phyloP scores from a whole-genome alignment of 2,113 vertebrate genomes.

The Riparia riparia region DNA sequence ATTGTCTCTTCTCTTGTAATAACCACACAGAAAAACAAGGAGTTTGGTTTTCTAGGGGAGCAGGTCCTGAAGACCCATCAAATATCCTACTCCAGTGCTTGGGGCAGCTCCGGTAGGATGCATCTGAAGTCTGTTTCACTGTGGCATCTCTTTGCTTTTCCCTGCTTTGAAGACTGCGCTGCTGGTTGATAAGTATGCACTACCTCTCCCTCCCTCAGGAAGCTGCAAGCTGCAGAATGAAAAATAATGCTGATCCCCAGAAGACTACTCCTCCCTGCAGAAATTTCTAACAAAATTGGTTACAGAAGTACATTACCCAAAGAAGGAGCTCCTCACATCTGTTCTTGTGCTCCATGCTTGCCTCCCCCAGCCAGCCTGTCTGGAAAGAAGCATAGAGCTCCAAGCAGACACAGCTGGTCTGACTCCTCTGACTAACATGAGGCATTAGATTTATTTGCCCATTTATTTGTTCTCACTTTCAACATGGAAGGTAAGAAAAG shows the following conservation, averaged over 20 bases:
- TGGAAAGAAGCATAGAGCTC: background rate
- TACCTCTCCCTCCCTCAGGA: background rate
- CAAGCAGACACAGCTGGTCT: background rate
- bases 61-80: background rate
- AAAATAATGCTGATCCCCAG: background rate
- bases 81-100: background rate
- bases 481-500: accelerated
- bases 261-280: background rate
- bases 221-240: background rate
- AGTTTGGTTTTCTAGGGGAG: background rate
- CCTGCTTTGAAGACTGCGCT: background rate
- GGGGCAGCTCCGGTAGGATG: background rate
- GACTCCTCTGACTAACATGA: background rate
- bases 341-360: background rate
- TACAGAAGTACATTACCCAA: background rate
- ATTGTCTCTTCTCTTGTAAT: background rate
- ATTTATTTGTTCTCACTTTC: background rate
- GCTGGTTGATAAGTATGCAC: background rate
- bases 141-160: background rate
- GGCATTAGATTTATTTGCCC: background rate
- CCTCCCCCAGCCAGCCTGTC: background rate
- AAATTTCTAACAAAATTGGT: background rate
- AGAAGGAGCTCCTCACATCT: background rate
- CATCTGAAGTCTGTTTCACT: background rate
- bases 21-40: background rate